phyloP scores from a whole-genome alignment of 2,797 vertebrate genomes.

The Xiphorhynchus erythropygius region DNA sequence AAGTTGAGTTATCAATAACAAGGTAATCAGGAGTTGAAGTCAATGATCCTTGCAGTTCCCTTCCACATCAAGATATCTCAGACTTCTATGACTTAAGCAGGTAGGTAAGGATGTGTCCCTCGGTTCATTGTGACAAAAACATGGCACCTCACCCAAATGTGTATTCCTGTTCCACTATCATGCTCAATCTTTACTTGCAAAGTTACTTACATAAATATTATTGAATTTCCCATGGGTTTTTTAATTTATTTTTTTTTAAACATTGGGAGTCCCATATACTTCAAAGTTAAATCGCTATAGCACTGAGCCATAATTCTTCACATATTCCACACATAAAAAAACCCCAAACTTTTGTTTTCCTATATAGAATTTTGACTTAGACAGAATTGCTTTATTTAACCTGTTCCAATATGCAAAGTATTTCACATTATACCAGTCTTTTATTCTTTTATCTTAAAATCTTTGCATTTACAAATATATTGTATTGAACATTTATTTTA shows the following conservation, averaged over 20 bases:
- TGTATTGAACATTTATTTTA: constrained; percentile 73
- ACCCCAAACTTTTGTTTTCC: background rate
- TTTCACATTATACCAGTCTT: background rate
- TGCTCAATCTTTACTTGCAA: background rate
- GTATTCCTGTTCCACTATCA: background rate
- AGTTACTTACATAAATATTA: background rate
- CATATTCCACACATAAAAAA: background rate
- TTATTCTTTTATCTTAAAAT: constrained; percentile 51
- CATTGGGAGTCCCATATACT: background rate
- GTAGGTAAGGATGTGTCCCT: rapidly evolving
- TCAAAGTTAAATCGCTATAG: background rate
- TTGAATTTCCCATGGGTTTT: background rate
- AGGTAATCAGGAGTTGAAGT: background rate
- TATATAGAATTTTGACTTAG: background rate
- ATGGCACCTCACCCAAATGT: background rate
- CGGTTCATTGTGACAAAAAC: background rate
- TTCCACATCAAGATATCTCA: background rate
- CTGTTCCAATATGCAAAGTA: background rate
- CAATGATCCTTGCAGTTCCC: background rate
- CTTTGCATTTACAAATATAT: constrained; percentile 70
- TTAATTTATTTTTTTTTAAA: background rate
- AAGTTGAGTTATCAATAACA: background rate
- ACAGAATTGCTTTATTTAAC: background rate
- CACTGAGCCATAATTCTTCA: background rate
- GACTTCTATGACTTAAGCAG: background rate